Evolutionary conservation across 2,888 invertebrate genomes (phyloP).

Genomic region (Iselma pallidipennis): DNA sequence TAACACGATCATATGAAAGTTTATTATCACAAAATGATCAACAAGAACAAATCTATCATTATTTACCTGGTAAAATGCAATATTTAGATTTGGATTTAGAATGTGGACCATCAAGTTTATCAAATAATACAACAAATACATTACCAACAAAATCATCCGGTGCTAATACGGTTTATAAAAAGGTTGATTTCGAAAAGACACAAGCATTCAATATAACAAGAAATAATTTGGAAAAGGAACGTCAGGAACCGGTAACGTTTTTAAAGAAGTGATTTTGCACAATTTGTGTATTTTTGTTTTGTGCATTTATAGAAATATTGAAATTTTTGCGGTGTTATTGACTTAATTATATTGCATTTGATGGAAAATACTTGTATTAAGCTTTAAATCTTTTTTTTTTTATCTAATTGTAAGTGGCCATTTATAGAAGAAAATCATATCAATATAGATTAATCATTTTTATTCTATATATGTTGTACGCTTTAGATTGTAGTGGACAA

Average conservation of each 20-base stretch:
- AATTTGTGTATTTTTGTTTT: slow-evolving; percentile 14
- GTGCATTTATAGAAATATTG: too few species aligned
- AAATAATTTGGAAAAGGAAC: slow-evolving; percentile 74
- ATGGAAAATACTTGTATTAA: slow-evolving; percentile 14
- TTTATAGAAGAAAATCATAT: slow-evolving; percentile 32
- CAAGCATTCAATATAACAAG: slow-evolving; percentile 88
- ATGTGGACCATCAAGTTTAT: slow-evolving; percentile 23
- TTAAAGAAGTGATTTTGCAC: slow-evolving; percentile 40
- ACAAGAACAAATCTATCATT: slow-evolving; percentile 39
- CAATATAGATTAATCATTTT: slow-evolving; percentile 36
- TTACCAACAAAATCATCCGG: slow-evolving; percentile 40
- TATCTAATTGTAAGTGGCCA: slow-evolving; percentile 32
- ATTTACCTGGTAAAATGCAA: slow-evolving; percentile 60
- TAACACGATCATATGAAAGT: slow-evolving; percentile 50
- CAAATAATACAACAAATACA: slow-evolving; percentile 19
- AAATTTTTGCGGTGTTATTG: slow-evolving; percentile 14
- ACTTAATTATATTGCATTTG: slow-evolving; percentile 12
- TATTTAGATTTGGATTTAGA: slow-evolving; percentile 87
- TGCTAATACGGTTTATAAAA: slow-evolving; percentile 75
- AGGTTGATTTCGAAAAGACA: slow-evolving; percentile 92
- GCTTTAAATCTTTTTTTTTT: slow-evolving; percentile 24
- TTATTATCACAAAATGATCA: slow-evolving; percentile 35
- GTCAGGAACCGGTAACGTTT: slow-evolving; percentile 53
- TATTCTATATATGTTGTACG: slow-evolving; percentile 34
- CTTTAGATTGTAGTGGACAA: slow-evolving; percentile 34